phyloP scores from a whole-genome alignment of 2,888 invertebrate species.

The Mellilla xanthometata region DNA sequence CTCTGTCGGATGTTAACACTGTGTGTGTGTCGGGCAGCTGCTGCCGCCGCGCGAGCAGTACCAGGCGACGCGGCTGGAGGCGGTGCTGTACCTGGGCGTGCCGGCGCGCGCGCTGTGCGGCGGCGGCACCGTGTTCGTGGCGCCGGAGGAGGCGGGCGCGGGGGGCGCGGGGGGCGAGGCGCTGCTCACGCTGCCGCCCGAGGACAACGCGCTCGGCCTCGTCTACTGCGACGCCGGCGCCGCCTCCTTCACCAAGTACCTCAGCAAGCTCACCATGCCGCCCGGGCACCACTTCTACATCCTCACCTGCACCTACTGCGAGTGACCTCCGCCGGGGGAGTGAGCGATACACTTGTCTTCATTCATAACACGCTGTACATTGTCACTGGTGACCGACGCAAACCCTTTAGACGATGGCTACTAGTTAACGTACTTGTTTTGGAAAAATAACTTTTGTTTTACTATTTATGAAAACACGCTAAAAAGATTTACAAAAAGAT shows the following conservation, averaged over 20 bases:
- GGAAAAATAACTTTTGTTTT: too few species aligned
- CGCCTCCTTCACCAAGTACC: slow-evolving; percentile 72
- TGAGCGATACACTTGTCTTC: too few species aligned
- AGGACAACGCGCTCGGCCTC: slow-evolving; percentile 86
- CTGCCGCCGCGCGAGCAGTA: slow-evolving; percentile 64
- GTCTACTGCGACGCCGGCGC: slow-evolving; percentile 82
- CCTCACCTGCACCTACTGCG: slow-evolving; percentile 60
- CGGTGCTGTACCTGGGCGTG: slow-evolving; percentile 56
- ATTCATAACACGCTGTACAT: too few species aligned
- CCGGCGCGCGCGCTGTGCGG: slow-evolving; percentile 46
- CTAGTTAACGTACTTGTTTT: too few species aligned
- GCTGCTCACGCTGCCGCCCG: slow-evolving; percentile 84
- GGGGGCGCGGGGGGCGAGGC: slow-evolving; percentile 45
- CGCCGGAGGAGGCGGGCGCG: slow-evolving; percentile 56
- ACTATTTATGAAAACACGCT: too few species aligned
- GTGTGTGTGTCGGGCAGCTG: slow-evolving; percentile 57
- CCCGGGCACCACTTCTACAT: slow-evolving; percentile 54
- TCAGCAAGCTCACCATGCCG: slow-evolving; percentile 53
- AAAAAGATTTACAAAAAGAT: too few species aligned
- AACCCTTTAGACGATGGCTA: too few species aligned
- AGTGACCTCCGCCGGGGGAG: slow-evolving; percentile 50
- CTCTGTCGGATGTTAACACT: too few species aligned
- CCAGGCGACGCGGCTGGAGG: slow-evolving; percentile 53
- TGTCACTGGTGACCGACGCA: too few species aligned
- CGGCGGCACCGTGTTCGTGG: slow-evolving; percentile 56